Conservation (phyloP, 2,888 invertebrate genomes). For the Apodemia zela region DNA sequence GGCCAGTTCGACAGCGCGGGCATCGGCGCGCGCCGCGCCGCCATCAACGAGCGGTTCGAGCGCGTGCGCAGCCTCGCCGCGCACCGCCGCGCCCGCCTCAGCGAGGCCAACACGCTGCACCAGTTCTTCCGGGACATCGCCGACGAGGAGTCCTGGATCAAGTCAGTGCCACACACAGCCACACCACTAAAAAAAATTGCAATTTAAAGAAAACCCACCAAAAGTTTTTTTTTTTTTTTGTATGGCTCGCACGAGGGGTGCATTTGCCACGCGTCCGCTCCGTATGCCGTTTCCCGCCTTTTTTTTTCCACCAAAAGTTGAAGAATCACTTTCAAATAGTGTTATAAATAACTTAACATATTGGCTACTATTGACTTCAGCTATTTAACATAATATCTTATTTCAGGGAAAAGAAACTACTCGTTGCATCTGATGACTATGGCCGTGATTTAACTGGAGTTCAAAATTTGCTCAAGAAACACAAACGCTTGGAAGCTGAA, state of each 20-base stretch:
- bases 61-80: slow-evolving; percentile 95
- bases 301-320: no score
- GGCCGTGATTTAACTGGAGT: slow-evolving; percentile 98
- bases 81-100: slow-evolving; percentile 93
- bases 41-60: slow-evolving; percentile 98
- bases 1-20: slow-evolving; percentile 98
- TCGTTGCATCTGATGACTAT: slow-evolving; percentile 98
- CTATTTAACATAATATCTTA: slow-evolving; percentile 12
- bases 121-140: slow-evolving; percentile 99
- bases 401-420: slow-evolving; percentile 94
- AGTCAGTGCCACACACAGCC: slow-evolving; percentile 69
- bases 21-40: slow-evolving; percentile 95
- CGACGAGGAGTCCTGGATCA: slow-evolving; percentile 99
- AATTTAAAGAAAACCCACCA: no score
- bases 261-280: no score
- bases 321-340: no score
- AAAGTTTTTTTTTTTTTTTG: no score
- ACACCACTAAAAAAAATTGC: neutral
- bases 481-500: slow-evolving; percentile 99
- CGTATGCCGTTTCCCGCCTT: no score
- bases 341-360: no score
- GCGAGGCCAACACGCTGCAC: slow-evolving; percentile 98
- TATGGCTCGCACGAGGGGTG: no score
- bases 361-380: no score
- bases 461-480: slow-evolving; percentile 98